Evolutionary conservation across 2,888 invertebrate genomes (phyloP).

Genomic region (Automeris io): DNA sequence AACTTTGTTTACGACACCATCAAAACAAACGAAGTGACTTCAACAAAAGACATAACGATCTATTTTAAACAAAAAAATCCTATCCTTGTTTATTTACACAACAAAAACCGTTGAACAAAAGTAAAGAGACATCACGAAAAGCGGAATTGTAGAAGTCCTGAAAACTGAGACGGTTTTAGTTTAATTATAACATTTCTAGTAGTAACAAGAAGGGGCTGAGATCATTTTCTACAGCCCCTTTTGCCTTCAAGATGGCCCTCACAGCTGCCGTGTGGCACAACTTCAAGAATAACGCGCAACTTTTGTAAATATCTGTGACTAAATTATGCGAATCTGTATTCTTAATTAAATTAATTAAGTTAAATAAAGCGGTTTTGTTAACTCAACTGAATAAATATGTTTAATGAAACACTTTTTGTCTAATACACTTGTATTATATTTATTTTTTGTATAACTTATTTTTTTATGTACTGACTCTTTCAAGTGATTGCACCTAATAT

Average conservation of each 20-base stretch:
- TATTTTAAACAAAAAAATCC: constrained; percentile 12
- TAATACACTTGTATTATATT: too few relatives aligned
- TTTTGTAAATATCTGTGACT: too few relatives aligned
- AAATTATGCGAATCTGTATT: too few relatives aligned
- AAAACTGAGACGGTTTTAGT: constrained; percentile 27
- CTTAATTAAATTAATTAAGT: too few relatives aligned
- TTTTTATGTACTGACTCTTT: too few relatives aligned
- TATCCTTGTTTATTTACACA: neutral
- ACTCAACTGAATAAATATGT: too few relatives aligned
- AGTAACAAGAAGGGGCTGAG: constrained; percentile 37
- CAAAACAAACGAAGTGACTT: constrained; percentile 1
- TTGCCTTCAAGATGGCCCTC: constrained; percentile 34
- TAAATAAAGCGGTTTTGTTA: too few relatives aligned
- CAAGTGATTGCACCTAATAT: too few relatives aligned
- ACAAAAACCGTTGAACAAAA: neutral
- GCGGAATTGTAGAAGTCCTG: constrained; percentile 17
- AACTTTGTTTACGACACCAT: neutral
- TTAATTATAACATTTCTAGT: constrained; percentile 63
- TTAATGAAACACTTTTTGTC: too few relatives aligned
- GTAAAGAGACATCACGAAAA: constrained; percentile 9
- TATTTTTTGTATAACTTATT: too few relatives aligned
- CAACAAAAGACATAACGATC: constrained; percentile 4
- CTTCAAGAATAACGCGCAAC: too few relatives aligned
- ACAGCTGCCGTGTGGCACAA: neutral
- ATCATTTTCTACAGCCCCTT: constrained; percentile 66